Evolutionary conservation across 2,113 vertebrate species (phyloP).

Genomic region (Lasiurus cinereus): DNA sequence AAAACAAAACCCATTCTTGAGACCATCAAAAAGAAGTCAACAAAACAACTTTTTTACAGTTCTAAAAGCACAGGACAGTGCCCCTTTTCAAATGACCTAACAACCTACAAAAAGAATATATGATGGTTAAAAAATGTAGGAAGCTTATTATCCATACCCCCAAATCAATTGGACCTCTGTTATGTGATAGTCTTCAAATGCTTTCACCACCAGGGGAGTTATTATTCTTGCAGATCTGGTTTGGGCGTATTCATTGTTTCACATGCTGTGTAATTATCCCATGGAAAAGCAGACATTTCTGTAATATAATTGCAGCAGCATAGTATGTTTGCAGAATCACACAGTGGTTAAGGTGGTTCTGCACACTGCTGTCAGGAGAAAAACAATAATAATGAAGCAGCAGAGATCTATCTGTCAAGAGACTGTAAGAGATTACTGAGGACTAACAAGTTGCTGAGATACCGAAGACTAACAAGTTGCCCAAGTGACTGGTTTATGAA

Average conservation of each 20-base stretch:
- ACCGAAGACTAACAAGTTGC: neutral
- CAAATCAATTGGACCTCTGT: neutral
- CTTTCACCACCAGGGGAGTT: neutral
- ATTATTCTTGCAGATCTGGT: neutral
- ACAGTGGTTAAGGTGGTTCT: neutral
- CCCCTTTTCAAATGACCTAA: neutral
- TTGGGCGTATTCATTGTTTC: neutral
- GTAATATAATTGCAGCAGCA: neutral
- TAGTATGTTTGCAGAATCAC: neutral
- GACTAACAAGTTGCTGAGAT: neutral
- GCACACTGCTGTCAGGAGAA: neutral
- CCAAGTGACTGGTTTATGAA: neutral
- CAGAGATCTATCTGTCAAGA: neutral
- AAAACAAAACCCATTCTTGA: conserved; percentile 38
- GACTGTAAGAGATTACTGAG: neutral
- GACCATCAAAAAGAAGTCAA: conserved; percentile 46
- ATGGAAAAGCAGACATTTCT: conserved; percentile 14
- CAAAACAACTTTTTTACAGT: neutral
- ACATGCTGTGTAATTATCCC: neutral
- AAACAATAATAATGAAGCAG: neutral
- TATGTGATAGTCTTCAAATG: neutral
- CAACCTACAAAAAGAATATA: neutral
- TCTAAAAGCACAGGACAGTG: conserved; percentile 12
- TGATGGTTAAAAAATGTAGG: neutral
- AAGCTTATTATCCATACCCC: neutral